phyloP scores from a whole-genome alignment of 1,140 invertebrate species.

The Penaeus vannamei region DNA sequence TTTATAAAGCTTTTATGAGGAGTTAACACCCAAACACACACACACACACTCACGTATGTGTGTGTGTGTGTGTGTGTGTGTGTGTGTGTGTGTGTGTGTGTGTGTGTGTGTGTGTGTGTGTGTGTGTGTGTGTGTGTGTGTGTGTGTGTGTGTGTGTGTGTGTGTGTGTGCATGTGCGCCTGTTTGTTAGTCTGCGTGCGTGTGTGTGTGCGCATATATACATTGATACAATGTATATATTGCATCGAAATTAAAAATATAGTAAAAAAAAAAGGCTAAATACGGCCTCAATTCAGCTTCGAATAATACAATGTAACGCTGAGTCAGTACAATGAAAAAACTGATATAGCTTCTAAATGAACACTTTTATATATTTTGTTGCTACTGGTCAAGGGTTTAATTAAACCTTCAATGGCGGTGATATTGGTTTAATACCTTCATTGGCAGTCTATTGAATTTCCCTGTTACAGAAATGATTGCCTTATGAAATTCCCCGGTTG shows the following conservation, averaged over 20 bases:
- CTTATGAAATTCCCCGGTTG: conserved; percentile 41
- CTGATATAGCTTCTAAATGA: conserved; percentile 16
- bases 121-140: too few species aligned
- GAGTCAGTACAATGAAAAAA: too few species aligned
- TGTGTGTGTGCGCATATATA: not conserved
- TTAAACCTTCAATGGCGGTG: conserved; percentile 40
- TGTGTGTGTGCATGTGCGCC: conserved; percentile 38
- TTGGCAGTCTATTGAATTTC: conserved; percentile 45
- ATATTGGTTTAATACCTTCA: conserved; percentile 48
- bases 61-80: too few species aligned
- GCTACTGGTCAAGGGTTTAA: conserved; percentile 42
- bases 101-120: too few species aligned
- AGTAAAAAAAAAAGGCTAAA: too few species aligned
- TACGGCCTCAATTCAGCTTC: too few species aligned
- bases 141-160: not conserved
- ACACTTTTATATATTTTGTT: conserved; percentile 35
- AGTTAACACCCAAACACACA: too few species aligned
- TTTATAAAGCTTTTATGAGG: too few species aligned
- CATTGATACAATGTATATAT: not conserved
- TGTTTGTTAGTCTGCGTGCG: not conserved
- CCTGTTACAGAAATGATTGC: conserved; percentile 5
- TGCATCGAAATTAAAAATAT: too few species aligned
- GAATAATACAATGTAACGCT: too few species aligned
- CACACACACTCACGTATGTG: too few species aligned
- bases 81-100: too few species aligned